Percentiles rank a stretch among this genome's conserved stretches.
Evolutionary conservation across 2,797 vertebrate species (phyloP).

Genomic region (Sebastes oblongus): DNA sequence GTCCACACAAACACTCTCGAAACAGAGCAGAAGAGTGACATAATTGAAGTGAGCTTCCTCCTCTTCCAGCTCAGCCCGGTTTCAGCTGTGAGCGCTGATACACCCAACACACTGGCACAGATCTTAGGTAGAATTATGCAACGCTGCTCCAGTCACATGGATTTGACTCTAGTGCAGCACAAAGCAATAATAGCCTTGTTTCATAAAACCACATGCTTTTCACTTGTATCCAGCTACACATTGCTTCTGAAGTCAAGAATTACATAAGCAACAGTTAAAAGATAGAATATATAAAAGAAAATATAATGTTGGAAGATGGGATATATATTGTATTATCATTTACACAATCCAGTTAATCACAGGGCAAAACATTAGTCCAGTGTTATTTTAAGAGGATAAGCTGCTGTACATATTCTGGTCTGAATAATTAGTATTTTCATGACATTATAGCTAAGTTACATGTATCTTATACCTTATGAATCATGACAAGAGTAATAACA

Average conservation of each 20-base stretch:
- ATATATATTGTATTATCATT: background rate
- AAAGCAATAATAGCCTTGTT: constrained; percentile 45
- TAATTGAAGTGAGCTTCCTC: constrained; percentile 30
- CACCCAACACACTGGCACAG: constrained; percentile 67
- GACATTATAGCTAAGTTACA: background rate
- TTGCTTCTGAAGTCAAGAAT: background rate
- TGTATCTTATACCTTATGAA: no score
- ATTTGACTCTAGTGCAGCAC: constrained; percentile 39
- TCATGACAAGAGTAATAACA: background rate
- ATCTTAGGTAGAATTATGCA: constrained; percentile 73
- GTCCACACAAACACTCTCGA: background rate
- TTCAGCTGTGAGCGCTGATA: constrained; percentile 15
- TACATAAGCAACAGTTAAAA: background rate
- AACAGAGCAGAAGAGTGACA: constrained; percentile 20
- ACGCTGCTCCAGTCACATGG: constrained; percentile 73
- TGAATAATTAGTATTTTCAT: background rate
- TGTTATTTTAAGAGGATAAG: background rate
- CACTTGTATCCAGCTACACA: background rate
- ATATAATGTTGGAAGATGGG: background rate
- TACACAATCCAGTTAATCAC: background rate
- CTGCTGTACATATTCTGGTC: background rate
- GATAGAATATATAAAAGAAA: no score
- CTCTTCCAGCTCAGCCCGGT: constrained; percentile 22
- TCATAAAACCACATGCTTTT: constrained; percentile 65
- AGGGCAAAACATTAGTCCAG: background rate